Base-by-base conservation (phyloP, 2,888 invertebrate genomes). In the Metallyticus violacea region DNA sequence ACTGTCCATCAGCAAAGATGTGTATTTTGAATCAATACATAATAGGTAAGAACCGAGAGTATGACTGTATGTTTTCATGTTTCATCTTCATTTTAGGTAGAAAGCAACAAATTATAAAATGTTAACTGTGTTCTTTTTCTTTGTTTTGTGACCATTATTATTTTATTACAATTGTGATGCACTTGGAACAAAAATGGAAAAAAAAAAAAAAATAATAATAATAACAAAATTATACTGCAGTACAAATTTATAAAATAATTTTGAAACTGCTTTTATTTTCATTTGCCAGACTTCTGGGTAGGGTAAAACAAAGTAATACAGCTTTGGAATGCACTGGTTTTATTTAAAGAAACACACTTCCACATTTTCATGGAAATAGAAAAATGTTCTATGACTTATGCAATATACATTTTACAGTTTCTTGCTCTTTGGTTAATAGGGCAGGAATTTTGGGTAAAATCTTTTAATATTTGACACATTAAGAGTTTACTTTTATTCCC, bases 401-500 rank as follows among this genome's bases (percentile, higher is more conserved):
- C 1, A 15, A 9, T 62, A 62, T 62, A 62, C 15, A 62, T 4
- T 22, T 62, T 15, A 15, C 15, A 5, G 15, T 9, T 62, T 4
- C 40, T 15, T 15, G 15, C 22, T 62, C 40, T 62, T 62, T 62
- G 40, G 40, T 62, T 62, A 15, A 62, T 62, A 9, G 15, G 7
- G 40, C 40, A 62, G 40, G 15, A 62, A 6, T 62, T 62, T 9
- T 40, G 9, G 15, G 40, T 62, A 15, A 62, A 62, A 4, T 62
- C 3, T 15, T 15, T 15, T 22, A 62, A 62, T 6, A 62, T 62
- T 62, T 62, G 1, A 62, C 15, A 15, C 9, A 62, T 81, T 40
- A n/a, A 29, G 6, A 28, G 2, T 2, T 22, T 9, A 26, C 40
- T 79, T 4, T 26, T 77, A 81, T 89, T 92, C 92, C 86, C 91